Evolutionary conservation across 2,113 vertebrate species (phyloP), one percentile per base, ranked within the genome.

Genomic region (Synchiropus splendidus): DNA sequence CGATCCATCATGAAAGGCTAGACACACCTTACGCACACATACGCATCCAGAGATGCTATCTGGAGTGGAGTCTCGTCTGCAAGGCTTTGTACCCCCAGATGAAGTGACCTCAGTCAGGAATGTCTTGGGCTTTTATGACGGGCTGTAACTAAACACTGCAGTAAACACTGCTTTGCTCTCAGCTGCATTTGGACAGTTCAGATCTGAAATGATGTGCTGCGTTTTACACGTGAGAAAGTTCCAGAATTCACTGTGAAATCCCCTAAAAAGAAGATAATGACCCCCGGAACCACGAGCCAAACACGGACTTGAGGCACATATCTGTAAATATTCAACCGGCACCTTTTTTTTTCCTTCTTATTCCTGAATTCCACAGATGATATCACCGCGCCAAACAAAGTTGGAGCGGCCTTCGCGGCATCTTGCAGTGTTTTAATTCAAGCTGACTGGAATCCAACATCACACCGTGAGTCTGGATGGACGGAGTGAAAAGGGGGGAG

Each of bases 81-180:
- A 18, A 12, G 18, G 41, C 42, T 54, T 36, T 1, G 14, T 45
- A 38, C 16, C 36, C 58, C 55, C 49, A 14, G 57, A 49, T 65
- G 69, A 70, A 64, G 67, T 72, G 74, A 75, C 74, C 67, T 54
- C 45, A 33, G 43, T 11, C 18, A 65, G 66, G 68, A 81, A 81
- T 76, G 70, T 71, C 45, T 51, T 63, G 46, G 45, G 51, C 36
- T 67, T 79, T 79, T 79, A 79, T 44, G 52, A 70, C 68, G 53
- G 43, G 73, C 57, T 61, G 56, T 61, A 54, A 70, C 51, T 48
- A 42, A 56, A 51, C 51, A 53, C 21, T 9, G 48, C 58, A 64
- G 48, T 58, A 63, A 71, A 73, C 36, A 39, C 16, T 31, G 18
- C 45, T 44, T 49, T 30, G 14, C 53, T 67, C 36, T 55, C 16